Evolutionary conservation across 1,140 invertebrate genomes (phyloP).

Genomic region (Drosophila kurseongensis): DNA sequence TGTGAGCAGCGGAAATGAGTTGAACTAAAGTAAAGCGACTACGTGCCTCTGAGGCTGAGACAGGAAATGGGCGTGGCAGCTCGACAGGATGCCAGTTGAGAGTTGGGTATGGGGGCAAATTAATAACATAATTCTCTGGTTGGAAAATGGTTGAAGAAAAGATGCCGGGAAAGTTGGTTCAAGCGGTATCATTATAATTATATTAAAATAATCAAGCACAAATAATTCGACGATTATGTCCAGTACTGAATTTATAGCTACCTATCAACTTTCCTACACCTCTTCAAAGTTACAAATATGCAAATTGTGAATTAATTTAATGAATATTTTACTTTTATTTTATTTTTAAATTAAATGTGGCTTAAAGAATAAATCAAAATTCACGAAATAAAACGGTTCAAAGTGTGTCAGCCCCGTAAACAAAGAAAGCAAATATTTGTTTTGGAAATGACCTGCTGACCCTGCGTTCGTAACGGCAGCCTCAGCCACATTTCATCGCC

Average conservation of each 20-base stretch:
- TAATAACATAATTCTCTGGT: slow-evolving; percentile 66
- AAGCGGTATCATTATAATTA: no score
- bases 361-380: no score
- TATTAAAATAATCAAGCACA: no score
- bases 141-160: slow-evolving; percentile 28
- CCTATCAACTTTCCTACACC: no score
- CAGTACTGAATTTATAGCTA: no score
- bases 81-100: not conserved
- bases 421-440: slow-evolving; percentile 38
- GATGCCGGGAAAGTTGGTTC: not conserved
- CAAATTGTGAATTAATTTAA: no score
- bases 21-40: slow-evolving; percentile 74
- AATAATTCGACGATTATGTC: no score
- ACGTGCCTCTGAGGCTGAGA: slow-evolving; percentile 44
- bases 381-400: not conserved
- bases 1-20: slow-evolving; percentile 78
- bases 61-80: not conserved
- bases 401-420: slow-evolving; percentile 31
- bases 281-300: no score
- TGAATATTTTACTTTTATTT: not conserved
- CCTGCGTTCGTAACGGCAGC: not conserved
- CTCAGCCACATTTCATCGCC: slow-evolving; percentile 15
- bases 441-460: slow-evolving; percentile 40
- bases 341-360: not conserved
- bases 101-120: not conserved